Evolutionary conservation across 1,140 invertebrate species (phyloP), one percentile per base, ranked within the genome.

Genomic region (Campodea augens): DNA sequence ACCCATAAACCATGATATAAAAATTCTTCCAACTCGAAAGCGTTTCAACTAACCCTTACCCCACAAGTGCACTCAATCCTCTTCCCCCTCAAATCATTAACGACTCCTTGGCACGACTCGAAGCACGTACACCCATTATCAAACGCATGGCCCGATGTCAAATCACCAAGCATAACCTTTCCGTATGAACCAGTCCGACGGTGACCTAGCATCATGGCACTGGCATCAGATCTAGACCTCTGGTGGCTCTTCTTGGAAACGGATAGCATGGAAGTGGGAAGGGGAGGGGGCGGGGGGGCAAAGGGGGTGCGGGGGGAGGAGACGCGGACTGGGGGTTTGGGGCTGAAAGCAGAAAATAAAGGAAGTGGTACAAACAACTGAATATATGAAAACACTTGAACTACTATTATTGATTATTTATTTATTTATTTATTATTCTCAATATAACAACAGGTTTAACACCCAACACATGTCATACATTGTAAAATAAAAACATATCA

Each of bases 121-220:
- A 78, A 78, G 65, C 91, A 96, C 49, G 76, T 75, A 67, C 93
- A 98, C 45, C 91, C 89, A 62, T 86, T 95, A 63, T 97, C 89
- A 66, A 97, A 98, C 21, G 90, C 91, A 54, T 83, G 73, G 25
- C 91, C 93, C 36, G 89, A 89, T 44, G 78, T 78, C 44, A 97
- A 62, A 68, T 98, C 91, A 29, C 92, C 92, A 13, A 92, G 66
- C 57, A 77, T 80, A 49, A 77, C 64, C 60, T 73, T 74, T 53
- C 60, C 46, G 58, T n/a, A n/a, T n/a, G n/a, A n/a, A n/a, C n/a
- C n/a, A n/a, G n/a, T n/a, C n/a, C n/a, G n/a, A n/a, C n/a, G 54
- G 37, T 57, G 27, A 32, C 27, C 7, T 32, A 32, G 27, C 7
- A 32, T 7, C 27, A 32, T 15, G 7, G 27, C 75, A 52, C 85